Conservation (phyloP, 37 sponge, comb jelly and placozoan species). For the Oopsacas minuta region DNA sequence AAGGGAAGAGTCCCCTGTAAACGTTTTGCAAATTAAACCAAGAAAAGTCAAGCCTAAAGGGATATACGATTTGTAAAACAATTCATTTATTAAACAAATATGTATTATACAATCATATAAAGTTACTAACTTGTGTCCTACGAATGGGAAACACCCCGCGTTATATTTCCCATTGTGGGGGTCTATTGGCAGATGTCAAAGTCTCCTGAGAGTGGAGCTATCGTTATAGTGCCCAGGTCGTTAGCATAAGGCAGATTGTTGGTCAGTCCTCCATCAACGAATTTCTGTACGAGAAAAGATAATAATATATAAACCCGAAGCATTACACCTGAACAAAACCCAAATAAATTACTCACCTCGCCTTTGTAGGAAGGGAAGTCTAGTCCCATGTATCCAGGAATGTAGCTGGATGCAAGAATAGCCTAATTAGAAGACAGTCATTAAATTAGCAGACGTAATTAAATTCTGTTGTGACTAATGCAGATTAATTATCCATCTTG, state of each 20-base stretch:
- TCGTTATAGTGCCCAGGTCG: not conserved
- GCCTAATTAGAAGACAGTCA: not conserved
- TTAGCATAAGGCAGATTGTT: not conserved
- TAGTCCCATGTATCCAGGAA: slow-evolving; percentile 5
- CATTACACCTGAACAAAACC: not conserved
- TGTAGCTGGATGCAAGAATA: not conserved
- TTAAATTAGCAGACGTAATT: too few species aligned
- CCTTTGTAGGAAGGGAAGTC: not conserved
- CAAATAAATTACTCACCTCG: not conserved
- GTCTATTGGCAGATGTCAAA: not conserved
- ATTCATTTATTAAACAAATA: not conserved
- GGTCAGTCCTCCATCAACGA: not conserved
- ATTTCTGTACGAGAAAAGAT: not conserved
- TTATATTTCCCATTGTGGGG: not conserved
- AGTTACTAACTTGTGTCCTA: not conserved
- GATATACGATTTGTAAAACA: not conserved
- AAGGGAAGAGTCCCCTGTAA: not conserved
- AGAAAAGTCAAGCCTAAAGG: not conserved
- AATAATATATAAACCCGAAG: too few species aligned
- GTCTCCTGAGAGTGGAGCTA: not conserved
- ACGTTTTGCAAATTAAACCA: not conserved
- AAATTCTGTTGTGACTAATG: too few species aligned
- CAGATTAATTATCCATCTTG: too few species aligned
- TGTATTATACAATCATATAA: not conserved
- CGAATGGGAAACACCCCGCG: not conserved